These are phyloP conservation scores for Drosophila stalkeri DNA, from an alignment of 2,888 invertebrate species.

Conservation along the genomic window DNA sequence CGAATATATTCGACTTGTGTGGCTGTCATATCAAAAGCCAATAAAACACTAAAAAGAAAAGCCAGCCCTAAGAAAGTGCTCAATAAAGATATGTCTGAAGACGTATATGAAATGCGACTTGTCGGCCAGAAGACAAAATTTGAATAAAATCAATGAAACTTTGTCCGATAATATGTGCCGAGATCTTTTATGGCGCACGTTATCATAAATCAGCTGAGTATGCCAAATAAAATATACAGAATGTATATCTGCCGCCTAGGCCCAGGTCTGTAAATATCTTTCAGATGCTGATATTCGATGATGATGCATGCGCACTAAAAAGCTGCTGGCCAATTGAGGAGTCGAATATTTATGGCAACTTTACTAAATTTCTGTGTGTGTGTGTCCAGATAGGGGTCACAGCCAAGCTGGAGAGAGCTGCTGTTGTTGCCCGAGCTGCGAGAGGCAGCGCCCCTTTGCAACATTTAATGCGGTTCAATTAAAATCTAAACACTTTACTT, in stretches of 20 bases:
- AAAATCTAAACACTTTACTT: constrained; percentile 59
- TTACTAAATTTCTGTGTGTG: constrained; percentile 8
- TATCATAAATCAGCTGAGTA: constrained; percentile 74
- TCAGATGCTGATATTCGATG: constrained; percentile 56
- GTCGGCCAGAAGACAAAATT: constrained; percentile 45
- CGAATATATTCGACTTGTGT: constrained; percentile 67
- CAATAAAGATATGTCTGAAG: constrained; percentile 52
- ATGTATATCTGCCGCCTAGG: constrained; percentile 22
- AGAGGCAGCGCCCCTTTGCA: constrained; percentile 5
- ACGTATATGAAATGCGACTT: constrained; percentile 29
- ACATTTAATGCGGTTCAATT: constrained; percentile 59
- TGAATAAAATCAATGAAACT: constrained; percentile 75
- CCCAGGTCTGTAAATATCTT: constrained; percentile 16
- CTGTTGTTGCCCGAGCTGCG: background rate
- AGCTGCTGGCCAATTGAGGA: constrained; percentile 75
- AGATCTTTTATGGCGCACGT: constrained; percentile 67
- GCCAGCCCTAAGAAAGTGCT: constrained; percentile 59
- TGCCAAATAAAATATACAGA: constrained; percentile 70
- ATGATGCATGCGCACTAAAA: constrained; percentile 30
- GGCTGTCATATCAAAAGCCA: constrained; percentile 52
- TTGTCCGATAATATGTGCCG: constrained; percentile 48
- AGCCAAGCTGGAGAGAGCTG: constrained; percentile 1
- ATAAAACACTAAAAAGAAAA: constrained; percentile 72
- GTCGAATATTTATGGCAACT: constrained; percentile 64
- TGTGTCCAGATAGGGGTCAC: constrained; percentile 46